Evolutionary conservation across 2,113 vertebrate species (phyloP), one percentile per base, ranked within the genome.

Genomic region (Serilophus lunatus): DNA sequence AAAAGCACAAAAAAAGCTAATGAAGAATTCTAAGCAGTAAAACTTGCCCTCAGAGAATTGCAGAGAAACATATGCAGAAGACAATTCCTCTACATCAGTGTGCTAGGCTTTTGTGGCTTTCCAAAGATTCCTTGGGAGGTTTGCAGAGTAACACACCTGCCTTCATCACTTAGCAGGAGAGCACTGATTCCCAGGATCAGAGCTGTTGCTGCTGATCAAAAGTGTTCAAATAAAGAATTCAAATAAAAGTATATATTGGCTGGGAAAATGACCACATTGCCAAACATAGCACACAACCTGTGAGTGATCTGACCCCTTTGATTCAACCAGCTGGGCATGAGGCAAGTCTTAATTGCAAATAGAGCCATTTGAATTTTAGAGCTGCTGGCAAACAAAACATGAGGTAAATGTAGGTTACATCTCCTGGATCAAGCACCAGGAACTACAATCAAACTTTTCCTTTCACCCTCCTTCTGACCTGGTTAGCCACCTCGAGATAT

Each of bases 261-360:
- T 64, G 33, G 29, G 36, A 49, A 77, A 57, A 65, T 13, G 10
- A 26, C n/a, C 14, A 4, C 45, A 4, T 18, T 45, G 4, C 24
- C 60, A 36, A 61, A 26, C 8, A 0, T 36, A 38, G 33, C 14
- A 38, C 22, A 24, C 0, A 4, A 33, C 6, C 26, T 44, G 1
- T 11, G 33, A 26, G 45, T n/a, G 71, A 68, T 15, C 59, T 31
- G 23, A 18, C 60, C 20, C 33, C 13, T 82, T 50, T 59, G 33
- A 59, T 3, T 66, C 65, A 64, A 79, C 35, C 20, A 16, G 12
- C 44, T 64, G 13, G 7, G 18, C 33, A 18, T 23, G 36, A 68
- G 16, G 49, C 44, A 65, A 64, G 23, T 38, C 53, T 72, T 61
- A 51, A 65, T 19, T 92, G 68, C 80, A 81, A 69, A 36, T 4